Evolutionary conservation across 2,113 vertebrate genomes (phyloP), one percentile per base, ranked within the genome.

Genomic region (Xiphophorus couchianus): DNA sequence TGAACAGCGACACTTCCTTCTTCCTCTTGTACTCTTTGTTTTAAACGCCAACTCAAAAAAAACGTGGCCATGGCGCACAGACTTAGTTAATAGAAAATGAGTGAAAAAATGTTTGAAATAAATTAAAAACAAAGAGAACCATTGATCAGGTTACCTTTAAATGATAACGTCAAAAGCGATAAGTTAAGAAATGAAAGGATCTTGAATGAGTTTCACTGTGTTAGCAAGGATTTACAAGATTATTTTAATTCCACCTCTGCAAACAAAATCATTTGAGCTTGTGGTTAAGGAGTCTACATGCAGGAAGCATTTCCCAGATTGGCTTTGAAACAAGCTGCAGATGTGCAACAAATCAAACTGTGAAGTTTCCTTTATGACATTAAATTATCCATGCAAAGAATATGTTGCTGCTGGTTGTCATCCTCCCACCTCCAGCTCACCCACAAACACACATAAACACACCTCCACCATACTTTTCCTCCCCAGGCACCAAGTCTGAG

Each of bases 401-500:
- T 58, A 58, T 58, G 51, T 7, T n/a, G 22, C 51, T 58, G 51
- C 22, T n/a, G 25, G 51, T 58, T 11, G 51, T 58, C 22, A 0
- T n/a, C 51, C 5, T 7, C 51, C 51, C 51, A 58, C 51, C 22
- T 58, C 51, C 22, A 58, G 51, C 51, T n/a, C 51, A 12, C 28
- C 62, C 62, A 31, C 33, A 62, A 27, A 63, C 58, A 60, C 54
- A 70, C 72, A 79, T 75, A 80, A 66, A 85, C 78, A 82, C 67
- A 72, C 64, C 76, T 60, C 73, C 76, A 71, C 64, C 86, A 74
- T 76, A 78, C 81, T 79, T 76, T 51, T 72, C 51, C 65, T 86
- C 92, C 72, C 81, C 80, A 72, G 80, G 83, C 87, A 81, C 76
- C 76, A 66, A 67, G 73, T 91, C 85, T 90, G 89, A 87, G 79